A percentile compares a stretch with the other conserved stretches of the same genome.
phyloP scores from a whole-genome alignment of 2,797 vertebrate genomes.

The Fistularia tabacaria region DNA sequence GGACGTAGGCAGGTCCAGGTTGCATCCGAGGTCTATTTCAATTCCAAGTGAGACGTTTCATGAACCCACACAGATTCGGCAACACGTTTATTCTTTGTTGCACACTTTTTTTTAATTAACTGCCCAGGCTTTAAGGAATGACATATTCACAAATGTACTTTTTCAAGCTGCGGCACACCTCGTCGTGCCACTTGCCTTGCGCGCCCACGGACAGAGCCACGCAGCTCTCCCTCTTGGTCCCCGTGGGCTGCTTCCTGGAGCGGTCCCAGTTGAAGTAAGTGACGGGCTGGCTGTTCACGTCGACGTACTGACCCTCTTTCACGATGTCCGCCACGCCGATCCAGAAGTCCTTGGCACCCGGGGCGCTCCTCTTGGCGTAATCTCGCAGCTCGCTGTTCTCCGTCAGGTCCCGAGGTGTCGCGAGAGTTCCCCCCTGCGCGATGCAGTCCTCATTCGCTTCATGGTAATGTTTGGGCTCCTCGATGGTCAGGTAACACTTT shows the following conservation, averaged over 20 bases:
- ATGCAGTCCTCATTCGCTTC: constrained; percentile 97
- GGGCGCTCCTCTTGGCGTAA: constrained; percentile 83
- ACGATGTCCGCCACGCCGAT: constrained; percentile 91
- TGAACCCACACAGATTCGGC: constrained; percentile 7
- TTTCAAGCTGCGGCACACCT: constrained; percentile 86
- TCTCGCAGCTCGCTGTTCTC: constrained; percentile 85
- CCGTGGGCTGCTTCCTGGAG: constrained; percentile 85
- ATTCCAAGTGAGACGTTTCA: no score
- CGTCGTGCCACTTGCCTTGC: constrained; percentile 92
- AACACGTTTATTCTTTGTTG: background rate
- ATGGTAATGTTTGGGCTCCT: constrained; percentile 87
- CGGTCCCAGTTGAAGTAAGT: constrained; percentile 90
- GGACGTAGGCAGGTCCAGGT: no score
- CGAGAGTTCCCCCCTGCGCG: constrained; percentile 90
- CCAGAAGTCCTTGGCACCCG: constrained; percentile 85
- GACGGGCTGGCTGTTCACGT: constrained; percentile 86
- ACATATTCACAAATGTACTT: constrained; percentile 94
- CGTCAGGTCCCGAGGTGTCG: constrained; percentile 79
- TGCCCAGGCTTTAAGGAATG: constrained; percentile 76
- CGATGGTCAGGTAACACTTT: constrained; percentile 89
- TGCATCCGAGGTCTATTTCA: no score
- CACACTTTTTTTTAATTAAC: no score
- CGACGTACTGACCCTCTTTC: constrained; percentile 90
- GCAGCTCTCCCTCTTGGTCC: constrained; percentile 90
- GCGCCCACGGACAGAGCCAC: constrained; percentile 81